These are phyloP conservation scores for Aythya baeri DNA, from an alignment of 2,113 vertebrate genomes.

Conservation along the genomic window DNA sequence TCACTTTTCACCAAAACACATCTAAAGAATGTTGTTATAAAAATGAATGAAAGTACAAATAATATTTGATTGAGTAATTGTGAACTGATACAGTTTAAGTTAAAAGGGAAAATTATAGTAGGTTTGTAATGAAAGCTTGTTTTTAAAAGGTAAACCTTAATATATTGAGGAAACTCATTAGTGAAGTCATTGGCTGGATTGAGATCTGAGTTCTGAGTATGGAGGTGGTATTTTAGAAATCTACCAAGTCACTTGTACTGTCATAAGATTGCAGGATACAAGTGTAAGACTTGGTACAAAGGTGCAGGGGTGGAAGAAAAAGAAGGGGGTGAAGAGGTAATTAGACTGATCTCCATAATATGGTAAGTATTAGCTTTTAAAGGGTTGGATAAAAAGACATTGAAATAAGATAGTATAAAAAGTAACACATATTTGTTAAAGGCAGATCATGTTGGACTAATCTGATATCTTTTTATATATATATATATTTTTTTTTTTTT, in stretches of 20 bases:
- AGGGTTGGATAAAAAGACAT: not conserved
- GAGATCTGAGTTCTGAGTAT: not conserved
- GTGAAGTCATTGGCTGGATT: not conserved
- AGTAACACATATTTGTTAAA: not conserved
- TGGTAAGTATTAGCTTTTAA: not conserved
- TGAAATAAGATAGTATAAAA: not conserved
- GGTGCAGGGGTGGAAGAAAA: not conserved
- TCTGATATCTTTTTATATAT: not conserved
- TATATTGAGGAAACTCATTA: conserved; percentile 31
- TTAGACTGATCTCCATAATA: not conserved
- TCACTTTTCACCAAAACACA: not conserved
- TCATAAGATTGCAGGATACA: not conserved
- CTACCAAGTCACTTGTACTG: not conserved
- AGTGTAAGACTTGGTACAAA: not conserved
- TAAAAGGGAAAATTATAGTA: not conserved
- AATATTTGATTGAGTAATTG: not conserved
- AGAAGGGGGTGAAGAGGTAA: not conserved
- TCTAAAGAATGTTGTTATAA: not conserved
- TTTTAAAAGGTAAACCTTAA: conserved; percentile 11
- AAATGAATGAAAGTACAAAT: not conserved
- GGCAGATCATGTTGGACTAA: not conserved
- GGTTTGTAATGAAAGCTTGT: not conserved
- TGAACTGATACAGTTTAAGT: conserved; percentile 1
- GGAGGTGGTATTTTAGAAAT: not conserved
- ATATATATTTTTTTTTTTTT: not conserved